phyloP scores from a whole-genome alignment of 2,888 invertebrate genomes.

The Agonum fuliginosum region DNA sequence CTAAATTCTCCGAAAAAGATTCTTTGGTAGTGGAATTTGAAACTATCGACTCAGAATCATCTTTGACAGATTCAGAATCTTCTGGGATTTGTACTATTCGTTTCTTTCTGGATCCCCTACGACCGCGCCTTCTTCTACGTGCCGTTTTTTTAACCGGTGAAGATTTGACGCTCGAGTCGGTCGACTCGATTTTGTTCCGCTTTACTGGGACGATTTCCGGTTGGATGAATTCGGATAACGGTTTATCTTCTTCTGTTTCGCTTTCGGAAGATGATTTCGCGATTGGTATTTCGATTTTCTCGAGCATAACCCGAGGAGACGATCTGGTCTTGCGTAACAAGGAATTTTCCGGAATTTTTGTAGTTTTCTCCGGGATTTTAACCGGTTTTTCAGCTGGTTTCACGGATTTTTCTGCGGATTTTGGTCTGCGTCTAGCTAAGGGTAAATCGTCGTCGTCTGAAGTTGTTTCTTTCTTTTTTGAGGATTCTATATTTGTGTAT shows the following conservation, averaged over 20 bases:
- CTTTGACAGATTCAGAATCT: no score
- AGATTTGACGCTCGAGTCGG: no score
- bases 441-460: slow-evolving; percentile 62
- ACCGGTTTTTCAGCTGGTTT: not conserved
- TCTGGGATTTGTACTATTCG: no score
- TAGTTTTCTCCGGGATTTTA: not conserved
- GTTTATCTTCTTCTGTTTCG: not conserved
- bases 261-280: not conserved
- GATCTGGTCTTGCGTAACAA: slow-evolving; percentile 8
- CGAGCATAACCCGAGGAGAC: slow-evolving; percentile 56
- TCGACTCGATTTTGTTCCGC: not conserved
- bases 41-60: slow-evolving; percentile 12
- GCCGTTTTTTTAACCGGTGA: no score
- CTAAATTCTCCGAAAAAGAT: no score
- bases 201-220: not conserved
- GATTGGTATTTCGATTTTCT: slow-evolving; percentile 35
- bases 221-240: not conserved
- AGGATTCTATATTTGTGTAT: not conserved
- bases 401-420: not conserved
- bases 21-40: no score
- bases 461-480: slow-evolving; percentile 1
- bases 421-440: slow-evolving; percentile 7
- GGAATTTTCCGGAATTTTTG: no score
- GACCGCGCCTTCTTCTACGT: no score
- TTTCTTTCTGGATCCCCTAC: no score